Evolutionary conservation across 2,888 invertebrate species (phyloP).

Genomic region (Drosophila nr. perissopoda): DNA sequence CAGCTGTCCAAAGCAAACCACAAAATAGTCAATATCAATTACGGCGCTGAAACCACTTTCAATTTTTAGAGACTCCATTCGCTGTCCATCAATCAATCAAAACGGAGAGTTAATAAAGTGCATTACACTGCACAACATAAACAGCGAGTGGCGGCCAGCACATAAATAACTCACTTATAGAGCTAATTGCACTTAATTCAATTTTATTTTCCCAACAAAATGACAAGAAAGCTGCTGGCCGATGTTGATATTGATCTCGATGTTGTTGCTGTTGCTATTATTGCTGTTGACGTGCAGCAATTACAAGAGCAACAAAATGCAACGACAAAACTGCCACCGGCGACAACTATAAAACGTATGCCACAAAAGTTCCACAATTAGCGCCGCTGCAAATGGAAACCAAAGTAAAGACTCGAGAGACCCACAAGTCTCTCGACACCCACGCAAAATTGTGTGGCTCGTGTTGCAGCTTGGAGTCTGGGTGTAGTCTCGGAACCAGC

Average conservation of each 20-base stretch:
- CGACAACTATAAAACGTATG: slow-evolving; percentile 18
- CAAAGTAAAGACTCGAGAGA: slow-evolving; percentile 22
- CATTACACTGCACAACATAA: slow-evolving; percentile 55
- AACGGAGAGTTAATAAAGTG: slow-evolving; percentile 21
- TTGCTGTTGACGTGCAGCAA: slow-evolving; percentile 57
- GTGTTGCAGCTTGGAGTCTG: slow-evolving; percentile 12
- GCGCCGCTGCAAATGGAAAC: slow-evolving; percentile 32
- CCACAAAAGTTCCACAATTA: slow-evolving; percentile 71
- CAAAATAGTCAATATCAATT: slow-evolving; percentile 42
- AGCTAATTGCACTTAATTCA: slow-evolving; percentile 74
- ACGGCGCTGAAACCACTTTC: slow-evolving; percentile 44
- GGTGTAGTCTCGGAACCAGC: slow-evolving; percentile 12
- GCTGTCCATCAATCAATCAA: slow-evolving; percentile 68
- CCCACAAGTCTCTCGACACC: slow-evolving; percentile 30
- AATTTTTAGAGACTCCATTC: slow-evolving; percentile 29
- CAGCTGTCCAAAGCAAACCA: slow-evolving; percentile 8
- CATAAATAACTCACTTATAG: slow-evolving; percentile 76
- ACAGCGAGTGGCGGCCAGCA: slow-evolving; percentile 32
- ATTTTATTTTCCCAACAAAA: slow-evolving; percentile 66
- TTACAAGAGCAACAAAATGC: slow-evolving; percentile 55
- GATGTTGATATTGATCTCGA: slow-evolving; percentile 61
- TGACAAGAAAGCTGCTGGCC: slow-evolving; percentile 42
- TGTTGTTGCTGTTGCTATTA: slow-evolving; percentile 13
- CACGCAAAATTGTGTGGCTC: slow-evolving; percentile 46
- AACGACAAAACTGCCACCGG: slow-evolving; percentile 47